These are phyloP conservation scores for Dendrolimus pini DNA, from an alignment of 2,888 invertebrate species.

Conservation along the genomic window DNA sequence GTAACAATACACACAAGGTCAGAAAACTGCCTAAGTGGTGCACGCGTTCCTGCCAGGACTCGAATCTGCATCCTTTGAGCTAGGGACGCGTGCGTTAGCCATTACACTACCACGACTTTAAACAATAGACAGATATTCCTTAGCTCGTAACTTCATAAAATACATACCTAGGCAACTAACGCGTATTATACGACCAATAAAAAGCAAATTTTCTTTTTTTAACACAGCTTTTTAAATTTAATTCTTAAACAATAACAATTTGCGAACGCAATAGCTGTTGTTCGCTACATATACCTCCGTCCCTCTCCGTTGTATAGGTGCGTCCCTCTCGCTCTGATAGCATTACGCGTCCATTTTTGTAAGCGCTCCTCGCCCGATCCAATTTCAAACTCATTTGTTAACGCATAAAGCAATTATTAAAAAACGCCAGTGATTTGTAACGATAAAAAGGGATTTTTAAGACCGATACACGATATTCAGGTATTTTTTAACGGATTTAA, in stretches of 20 bases:
- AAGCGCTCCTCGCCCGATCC: slow-evolving; percentile 76
- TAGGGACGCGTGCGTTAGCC: too few relatives aligned
- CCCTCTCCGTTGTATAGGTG: slow-evolving; percentile 22
- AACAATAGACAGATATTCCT: too few relatives aligned
- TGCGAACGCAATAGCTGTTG: slow-evolving; percentile 16
- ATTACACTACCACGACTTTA: too few relatives aligned
- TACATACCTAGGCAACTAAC: neutral
- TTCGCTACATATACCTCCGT: slow-evolving; percentile 17
- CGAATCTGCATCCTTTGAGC: too few relatives aligned
- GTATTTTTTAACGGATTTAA: neutral
- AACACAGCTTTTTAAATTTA: slow-evolving; percentile 7
- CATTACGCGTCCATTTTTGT: slow-evolving; percentile 83
- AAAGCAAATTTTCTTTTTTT: neutral
- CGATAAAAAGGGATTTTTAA: neutral
- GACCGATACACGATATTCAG: neutral
- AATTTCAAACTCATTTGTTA: slow-evolving; percentile 83
- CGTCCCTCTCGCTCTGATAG: slow-evolving; percentile 75
- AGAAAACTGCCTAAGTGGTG: too few relatives aligned
- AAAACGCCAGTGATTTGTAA: slow-evolving; percentile 67
- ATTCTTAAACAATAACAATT: slow-evolving; percentile 10
- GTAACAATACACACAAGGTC: too few relatives aligned
- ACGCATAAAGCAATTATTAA: slow-evolving; percentile 75
- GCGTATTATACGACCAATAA: neutral
- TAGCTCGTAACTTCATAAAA: too few relatives aligned
- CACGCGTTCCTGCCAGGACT: too few relatives aligned